Base-by-base conservation (phyloP, 2,113 vertebrate genomes). In the Malaclemys terrapin region DNA sequence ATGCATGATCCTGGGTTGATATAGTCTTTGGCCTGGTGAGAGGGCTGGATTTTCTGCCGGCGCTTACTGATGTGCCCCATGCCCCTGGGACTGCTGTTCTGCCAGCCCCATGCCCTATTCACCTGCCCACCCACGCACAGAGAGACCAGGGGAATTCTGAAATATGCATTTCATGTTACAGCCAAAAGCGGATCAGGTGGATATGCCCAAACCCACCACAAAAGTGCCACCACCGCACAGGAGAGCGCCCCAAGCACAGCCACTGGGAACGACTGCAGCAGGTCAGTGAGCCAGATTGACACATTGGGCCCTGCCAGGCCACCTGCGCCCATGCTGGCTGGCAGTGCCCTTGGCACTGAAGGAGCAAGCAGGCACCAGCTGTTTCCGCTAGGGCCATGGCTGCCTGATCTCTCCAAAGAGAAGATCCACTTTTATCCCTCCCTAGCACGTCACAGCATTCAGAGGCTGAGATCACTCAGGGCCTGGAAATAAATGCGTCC, bases 211-310 rank as follows among this genome's bases (percentile, higher is more conserved):
- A 97, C 98, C 97, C 79, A 96, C 98, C 93, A 96, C 98, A 17
- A 99, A 99, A 98, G 98, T 98, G 82, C 95, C 98, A 92, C 98
- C 98, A 94, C 99, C 98, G 89, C 98, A 98, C 9, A 98, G 97
- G 76, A 99, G 99, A 98, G 98, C 93, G 3, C 95, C 98, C 0
- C 86, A 95, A 16, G 97, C 98, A 4, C 98, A 98, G 89, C 98
- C 98, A 6, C 98, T 98, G 72, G 98, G 98, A 95, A 98, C 98
- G 91, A 98, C 99, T 85, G 72, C 92, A 27, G 42, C 99, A 95
- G 99, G 99, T 99, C 91, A 98, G 98, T 96, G 22, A 87, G 12
- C 29, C 29, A 45, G 38, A 85, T 49, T 12, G 85, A 13, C 3
- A 7, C 56, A 59, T 1, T 45, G 52, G 49, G 17, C 9, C 27